phyloP scores from a whole-genome alignment of 2,113 vertebrate genomes.

The Irena cyanogastra region DNA sequence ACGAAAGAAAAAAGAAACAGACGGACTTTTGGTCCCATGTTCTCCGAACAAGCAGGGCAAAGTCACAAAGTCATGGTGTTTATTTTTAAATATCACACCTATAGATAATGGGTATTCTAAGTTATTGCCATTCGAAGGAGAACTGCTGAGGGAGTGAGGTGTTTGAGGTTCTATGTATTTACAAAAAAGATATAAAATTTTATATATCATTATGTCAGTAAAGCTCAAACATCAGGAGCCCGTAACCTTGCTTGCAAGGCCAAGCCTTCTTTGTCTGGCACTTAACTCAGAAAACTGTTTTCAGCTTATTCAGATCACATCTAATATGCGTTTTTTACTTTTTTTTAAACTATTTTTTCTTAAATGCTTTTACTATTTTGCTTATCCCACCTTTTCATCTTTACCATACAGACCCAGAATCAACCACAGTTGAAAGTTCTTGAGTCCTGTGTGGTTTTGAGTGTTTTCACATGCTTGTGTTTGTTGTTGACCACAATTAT shows the following conservation, averaged over 20 bases:
- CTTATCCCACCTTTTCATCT: neutral
- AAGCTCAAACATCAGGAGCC: neutral
- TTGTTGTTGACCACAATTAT: neutral
- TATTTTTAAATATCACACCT: neutral
- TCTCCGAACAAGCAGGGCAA: neutral
- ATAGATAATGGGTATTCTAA: rapidly evolving
- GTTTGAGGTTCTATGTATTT: neutral
- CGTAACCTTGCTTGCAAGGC: neutral
- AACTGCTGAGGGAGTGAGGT: neutral
- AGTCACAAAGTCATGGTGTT: neutral
- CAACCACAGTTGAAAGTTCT: neutral
- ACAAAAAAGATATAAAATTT: neutral
- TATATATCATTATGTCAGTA: neutral
- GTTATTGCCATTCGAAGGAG: neutral
- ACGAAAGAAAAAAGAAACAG: neutral
- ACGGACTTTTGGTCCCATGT: neutral
- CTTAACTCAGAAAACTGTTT: neutral
- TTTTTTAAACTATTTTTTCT: too few species aligned
- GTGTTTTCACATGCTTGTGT: neutral
- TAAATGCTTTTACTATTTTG: neutral
- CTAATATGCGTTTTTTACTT: neutral
- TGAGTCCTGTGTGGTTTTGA: neutral
- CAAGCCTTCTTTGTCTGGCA: neutral
- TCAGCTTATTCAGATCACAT: neutral
- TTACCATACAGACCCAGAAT: neutral